Evolutionary conservation across 2,888 invertebrate genomes (phyloP), one percentile per base, ranked within the genome.

Genomic region (Archips xylosteana): DNA sequence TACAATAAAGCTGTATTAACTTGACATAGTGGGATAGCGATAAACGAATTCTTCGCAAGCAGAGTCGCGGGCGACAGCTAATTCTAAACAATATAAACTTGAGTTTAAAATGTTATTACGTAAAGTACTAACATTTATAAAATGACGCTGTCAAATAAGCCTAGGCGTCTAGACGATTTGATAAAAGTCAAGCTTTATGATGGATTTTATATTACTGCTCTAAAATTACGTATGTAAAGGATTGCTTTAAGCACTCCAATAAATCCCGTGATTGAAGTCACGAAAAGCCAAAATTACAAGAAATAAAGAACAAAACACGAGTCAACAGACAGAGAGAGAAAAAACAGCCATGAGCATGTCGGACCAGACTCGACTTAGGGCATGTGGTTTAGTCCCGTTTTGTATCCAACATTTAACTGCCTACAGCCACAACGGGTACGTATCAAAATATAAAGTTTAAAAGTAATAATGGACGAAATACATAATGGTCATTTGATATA

Each of bases 61-160:
- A 5, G 12, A 45, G 12, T 3, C 12, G 3, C 12, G 45, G 3
- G 45, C 45, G 12, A 45, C 10, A 45, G 9, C 8, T 9, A 13
- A 3, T 12, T 12, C 12, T 3, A 45, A 3, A 12, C 12, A 12
- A 12, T 45, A 12, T 45, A 3, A 12, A 45, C 12, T 45, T 45
- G 10, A 45, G 45, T 68, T 59, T 10, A 45, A 42, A 2, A n/a
- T 12, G 34, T 10, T 9, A 67, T 57, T 23, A 45, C 39, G 15
- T 54, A 67, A 39, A 68, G 60, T 49, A 60, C 49, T 49, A 47
- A 49, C 62, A 36, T 42, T 54, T 62, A n/a, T 42, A 3, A 13
- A 51, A 51, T 54, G 69, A 62, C 69, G 61, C 10, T 42, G 15
- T 3, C 42, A 45, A 67, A 47, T 49, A n/a, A 51, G 13, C 13